Conservation (phyloP, 37 sponge, comb jelly and placozoan genomes). For the Cliona cf. orientalis region DNA sequence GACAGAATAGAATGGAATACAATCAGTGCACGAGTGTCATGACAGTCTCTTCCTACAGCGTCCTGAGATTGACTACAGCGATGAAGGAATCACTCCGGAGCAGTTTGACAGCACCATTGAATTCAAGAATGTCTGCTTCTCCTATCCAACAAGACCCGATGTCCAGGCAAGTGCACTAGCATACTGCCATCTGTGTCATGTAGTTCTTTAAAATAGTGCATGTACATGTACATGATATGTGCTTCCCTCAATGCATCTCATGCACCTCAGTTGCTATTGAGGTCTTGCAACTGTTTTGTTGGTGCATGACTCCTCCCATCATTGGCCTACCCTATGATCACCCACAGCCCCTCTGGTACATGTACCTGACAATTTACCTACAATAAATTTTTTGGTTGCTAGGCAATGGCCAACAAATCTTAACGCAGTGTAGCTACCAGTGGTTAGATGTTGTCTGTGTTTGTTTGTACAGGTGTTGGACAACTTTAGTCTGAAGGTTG, state of each 20-base stretch:
- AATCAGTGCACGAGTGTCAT: background rate
- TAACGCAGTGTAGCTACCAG: background rate
- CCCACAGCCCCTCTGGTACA: background rate
- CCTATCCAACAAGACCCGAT: conserved; percentile 86
- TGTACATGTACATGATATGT: background rate
- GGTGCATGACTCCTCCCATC: too few relatives aligned
- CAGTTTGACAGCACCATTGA: conserved; percentile 64
- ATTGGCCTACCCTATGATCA: too few relatives aligned
- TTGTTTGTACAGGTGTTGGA: conserved; percentile 57
- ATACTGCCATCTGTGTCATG: too few relatives aligned
- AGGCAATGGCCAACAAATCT: too few relatives aligned
- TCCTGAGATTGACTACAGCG: background rate
- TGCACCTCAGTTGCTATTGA: too few relatives aligned
- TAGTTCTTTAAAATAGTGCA: background rate
- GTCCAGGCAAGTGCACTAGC: conserved; percentile 47
- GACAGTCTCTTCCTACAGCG: conserved; percentile 17
- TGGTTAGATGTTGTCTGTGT: background rate
- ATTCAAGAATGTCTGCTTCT: conserved; percentile 79
- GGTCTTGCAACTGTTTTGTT: too few relatives aligned
- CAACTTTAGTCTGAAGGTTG: conserved; percentile 54
- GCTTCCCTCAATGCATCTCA: too few relatives aligned
- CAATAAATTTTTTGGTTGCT: background rate
- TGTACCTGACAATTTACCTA: background rate
- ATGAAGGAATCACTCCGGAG: conserved; percentile 40
- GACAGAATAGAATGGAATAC: background rate